phyloP scores from a whole-genome alignment of 2,888 invertebrate species.

The Pristionchus mayeri region DNA sequence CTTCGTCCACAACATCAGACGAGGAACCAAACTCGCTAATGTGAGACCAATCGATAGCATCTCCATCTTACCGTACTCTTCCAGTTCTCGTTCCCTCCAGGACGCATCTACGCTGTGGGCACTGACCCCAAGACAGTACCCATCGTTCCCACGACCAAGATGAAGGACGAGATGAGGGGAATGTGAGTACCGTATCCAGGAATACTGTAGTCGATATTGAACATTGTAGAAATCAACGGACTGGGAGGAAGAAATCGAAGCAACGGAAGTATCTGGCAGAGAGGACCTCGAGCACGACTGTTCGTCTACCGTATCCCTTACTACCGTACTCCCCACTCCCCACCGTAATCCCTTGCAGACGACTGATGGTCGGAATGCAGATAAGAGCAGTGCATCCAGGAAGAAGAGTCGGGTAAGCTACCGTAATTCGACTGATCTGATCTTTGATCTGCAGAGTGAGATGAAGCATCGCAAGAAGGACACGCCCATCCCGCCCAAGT shows the following conservation, averaged over 20 bases:
- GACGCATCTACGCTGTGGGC: conserved; percentile 5
- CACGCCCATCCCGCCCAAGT: too few species aligned
- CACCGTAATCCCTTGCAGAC: not conserved
- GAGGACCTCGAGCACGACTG: not conserved
- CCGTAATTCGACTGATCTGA: too few species aligned
- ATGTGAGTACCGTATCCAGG: not conserved
- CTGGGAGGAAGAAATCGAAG: not conserved
- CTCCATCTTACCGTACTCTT: not conserved
- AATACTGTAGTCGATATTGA: not conserved
- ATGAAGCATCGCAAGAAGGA: too few species aligned
- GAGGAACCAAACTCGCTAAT: not conserved
- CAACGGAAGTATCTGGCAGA: conserved; percentile 4
- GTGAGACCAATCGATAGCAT: not conserved
- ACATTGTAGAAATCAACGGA: not conserved
- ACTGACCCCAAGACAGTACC: conserved; percentile 9
- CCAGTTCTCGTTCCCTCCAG: conserved; percentile 10
- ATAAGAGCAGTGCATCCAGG: too few species aligned
- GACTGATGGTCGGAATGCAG: too few species aligned
- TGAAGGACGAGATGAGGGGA: conserved; percentile 34
- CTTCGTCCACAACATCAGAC: not conserved
- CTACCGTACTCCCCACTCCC: not conserved
- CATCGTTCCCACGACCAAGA: conserved; percentile 25
- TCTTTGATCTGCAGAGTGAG: too few species aligned
- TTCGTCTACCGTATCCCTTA: not conserved
- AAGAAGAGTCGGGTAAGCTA: too few species aligned